These are phyloP conservation scores for Mormyrus hasselquistii DNA, from an alignment of 2,797 vertebrate genomes.

Conservation along the genomic window DNA sequence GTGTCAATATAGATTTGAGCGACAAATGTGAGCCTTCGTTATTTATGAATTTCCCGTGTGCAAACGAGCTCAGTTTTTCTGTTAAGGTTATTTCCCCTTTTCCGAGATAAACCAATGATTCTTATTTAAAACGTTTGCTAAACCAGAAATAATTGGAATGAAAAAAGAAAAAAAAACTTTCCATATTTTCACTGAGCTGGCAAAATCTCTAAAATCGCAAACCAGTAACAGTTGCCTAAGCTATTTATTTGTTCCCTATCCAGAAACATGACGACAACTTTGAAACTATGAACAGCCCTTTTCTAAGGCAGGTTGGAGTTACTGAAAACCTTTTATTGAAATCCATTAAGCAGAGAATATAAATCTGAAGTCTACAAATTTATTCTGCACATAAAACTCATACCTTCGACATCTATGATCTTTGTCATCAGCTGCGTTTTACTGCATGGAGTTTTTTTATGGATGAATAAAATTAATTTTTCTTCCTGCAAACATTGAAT, in stretches of 20 bases:
- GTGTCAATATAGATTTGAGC: conserved; percentile 23
- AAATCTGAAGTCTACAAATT: background rate
- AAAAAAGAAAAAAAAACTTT: background rate
- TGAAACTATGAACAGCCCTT: background rate
- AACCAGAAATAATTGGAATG: conserved; percentile 16
- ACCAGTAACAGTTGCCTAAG: conserved; percentile 23
- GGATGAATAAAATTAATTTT: background rate
- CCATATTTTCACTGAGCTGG: conserved; percentile 26
- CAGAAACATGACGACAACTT: conserved; percentile 30
- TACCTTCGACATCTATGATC: background rate
- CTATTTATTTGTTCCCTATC: conserved; percentile 35
- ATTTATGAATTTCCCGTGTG: conserved; percentile 17
- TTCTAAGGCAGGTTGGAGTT: conserved; percentile 19
- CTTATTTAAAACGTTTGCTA: conserved; percentile 31
- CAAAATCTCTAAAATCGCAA: conserved; percentile 24
- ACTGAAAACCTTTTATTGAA: background rate
- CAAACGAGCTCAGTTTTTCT: conserved; percentile 11
- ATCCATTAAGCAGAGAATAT: conserved; percentile 11
- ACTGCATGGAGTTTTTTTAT: background rate
- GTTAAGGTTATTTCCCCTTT: conserved; percentile 26
- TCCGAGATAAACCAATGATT: conserved; percentile 28
- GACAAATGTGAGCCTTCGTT: conserved; percentile 24
- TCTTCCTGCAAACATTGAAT: background rate
- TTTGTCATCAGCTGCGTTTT: background rate
- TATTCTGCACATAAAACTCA: conserved; percentile 5